These are phyloP conservation scores for Oreohelix idahoensis DNA, from an alignment of 1,140 invertebrate genomes.

Conservation along the genomic window DNA sequence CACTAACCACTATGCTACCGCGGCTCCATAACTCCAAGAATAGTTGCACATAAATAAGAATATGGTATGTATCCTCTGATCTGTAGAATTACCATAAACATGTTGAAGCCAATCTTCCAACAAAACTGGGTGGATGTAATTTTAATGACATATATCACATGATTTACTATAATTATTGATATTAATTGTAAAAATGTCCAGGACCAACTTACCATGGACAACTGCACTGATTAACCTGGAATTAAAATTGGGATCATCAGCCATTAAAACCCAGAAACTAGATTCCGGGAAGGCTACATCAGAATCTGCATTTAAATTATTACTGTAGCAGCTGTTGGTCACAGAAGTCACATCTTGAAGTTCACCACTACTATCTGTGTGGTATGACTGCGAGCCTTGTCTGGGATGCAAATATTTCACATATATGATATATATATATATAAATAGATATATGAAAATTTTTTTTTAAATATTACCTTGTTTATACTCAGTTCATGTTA, in stretches of 20 bases:
- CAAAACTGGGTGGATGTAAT: no score
- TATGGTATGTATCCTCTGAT: no score
- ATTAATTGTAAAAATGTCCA: not conserved
- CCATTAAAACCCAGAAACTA: conserved; percentile 69
- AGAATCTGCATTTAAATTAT: conserved; percentile 55
- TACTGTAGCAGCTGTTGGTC: conserved; percentile 60
- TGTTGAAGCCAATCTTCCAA: no score
- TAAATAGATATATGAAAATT: no score
- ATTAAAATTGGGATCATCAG: conserved; percentile 65
- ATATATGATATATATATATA: not conserved
- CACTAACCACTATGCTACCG: no score
- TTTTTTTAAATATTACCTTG: no score
- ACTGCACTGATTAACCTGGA: conserved; percentile 68
- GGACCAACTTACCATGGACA: conserved; percentile 64
- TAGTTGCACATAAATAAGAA: no score
- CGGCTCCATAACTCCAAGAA: no score
- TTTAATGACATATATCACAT: no score
- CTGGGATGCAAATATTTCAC: conserved; percentile 8
- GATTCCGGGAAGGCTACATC: conserved; percentile 58
- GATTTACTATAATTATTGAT: not conserved
- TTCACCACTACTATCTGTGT: conserved; percentile 62
- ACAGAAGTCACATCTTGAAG: conserved; percentile 64
- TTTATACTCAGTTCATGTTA: no score
- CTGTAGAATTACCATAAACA: no score
- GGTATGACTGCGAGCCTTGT: conserved; percentile 49